A percentile compares a stretch with the other conserved stretches of the same genome.
phyloP scores from a whole-genome alignment of 2,888 invertebrate genomes.

The Lampropteryx suffumata region DNA sequence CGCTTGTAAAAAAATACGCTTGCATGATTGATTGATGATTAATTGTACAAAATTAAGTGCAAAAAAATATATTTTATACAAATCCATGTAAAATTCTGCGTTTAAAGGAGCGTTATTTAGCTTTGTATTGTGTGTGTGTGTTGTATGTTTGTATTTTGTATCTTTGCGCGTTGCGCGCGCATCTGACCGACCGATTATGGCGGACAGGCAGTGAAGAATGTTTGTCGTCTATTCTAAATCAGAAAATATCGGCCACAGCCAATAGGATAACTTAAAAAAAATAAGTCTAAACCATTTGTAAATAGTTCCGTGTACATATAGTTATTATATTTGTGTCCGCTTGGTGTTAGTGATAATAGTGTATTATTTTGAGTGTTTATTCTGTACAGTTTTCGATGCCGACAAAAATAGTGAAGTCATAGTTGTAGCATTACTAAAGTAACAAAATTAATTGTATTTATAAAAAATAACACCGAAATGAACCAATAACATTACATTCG shows the following conservation, averaged over 20 bases:
- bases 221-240: slow-evolving; percentile 81
- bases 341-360: slow-evolving; percentile 85
- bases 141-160: slow-evolving; percentile 77
- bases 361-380: slow-evolving; percentile 83
- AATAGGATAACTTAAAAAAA: slow-evolving; percentile 87
- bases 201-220: slow-evolving; percentile 80
- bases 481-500: slow-evolving; percentile 50
- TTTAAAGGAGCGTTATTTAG: slow-evolving; percentile 23
- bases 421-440: slow-evolving; percentile 74
- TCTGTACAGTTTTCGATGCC: slow-evolving; percentile 85
- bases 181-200: slow-evolving; percentile 81
- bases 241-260: slow-evolving; percentile 85
- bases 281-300: slow-evolving; percentile 84
- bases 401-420: slow-evolving; percentile 65
- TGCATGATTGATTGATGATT: too few species aligned
- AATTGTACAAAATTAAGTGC: too few species aligned
- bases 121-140: too few species aligned
- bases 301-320: slow-evolving; percentile 89
- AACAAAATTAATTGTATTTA: slow-evolving; percentile 57
- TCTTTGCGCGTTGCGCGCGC: slow-evolving; percentile 82
- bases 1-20: too few species aligned
- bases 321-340: slow-evolving; percentile 86
- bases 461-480: slow-evolving; percentile 42
- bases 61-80: too few species aligned
- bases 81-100: slow-evolving; percentile 13